Percentiles rank a stretch among this genome's conserved stretches.
These are phyloP conservation scores for Dasyornis broadbenti DNA, from an alignment of 2,113 vertebrate species.

Conservation along the genomic window DNA sequence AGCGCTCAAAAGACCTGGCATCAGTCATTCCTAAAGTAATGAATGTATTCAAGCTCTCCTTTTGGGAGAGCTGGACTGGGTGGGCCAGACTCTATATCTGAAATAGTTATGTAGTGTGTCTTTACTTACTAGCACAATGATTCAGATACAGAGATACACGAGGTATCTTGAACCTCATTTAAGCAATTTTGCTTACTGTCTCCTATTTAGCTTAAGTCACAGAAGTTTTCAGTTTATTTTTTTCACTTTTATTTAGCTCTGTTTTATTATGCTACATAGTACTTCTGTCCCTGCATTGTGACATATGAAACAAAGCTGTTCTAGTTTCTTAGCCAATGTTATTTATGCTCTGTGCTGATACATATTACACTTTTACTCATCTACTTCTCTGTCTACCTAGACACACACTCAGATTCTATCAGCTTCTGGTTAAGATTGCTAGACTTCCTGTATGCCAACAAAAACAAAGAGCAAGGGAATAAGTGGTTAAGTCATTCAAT, in stretches of 20 bases:
- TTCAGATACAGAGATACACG: not conserved
- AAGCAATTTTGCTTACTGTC: slow-evolving; percentile 13
- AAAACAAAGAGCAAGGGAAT: slow-evolving; percentile 8
- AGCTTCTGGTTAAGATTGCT: not conserved
- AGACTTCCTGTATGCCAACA: not conserved
- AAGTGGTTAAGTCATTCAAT: slow-evolving; percentile 10
- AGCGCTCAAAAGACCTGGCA: not conserved
- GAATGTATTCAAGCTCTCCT: not conserved
- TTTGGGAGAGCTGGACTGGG: not conserved
- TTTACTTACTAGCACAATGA: slow-evolving; percentile 2
- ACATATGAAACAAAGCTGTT: not conserved
- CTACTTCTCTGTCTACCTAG: not conserved
- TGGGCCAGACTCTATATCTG: not conserved
- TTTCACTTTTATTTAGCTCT: not conserved
- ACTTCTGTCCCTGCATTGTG: not conserved
- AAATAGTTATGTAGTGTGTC: not conserved
- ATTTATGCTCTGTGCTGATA: not conserved
- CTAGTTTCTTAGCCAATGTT: not conserved
- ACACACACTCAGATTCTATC: not conserved
- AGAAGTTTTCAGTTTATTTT: not conserved
- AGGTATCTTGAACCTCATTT: slow-evolving; percentile 15
- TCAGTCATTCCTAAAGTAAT: slow-evolving; percentile 26
- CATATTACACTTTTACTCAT: not conserved
- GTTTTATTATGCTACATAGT: not conserved
- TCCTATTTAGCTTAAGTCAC: slow-evolving; percentile 29